These are phyloP conservation scores for Drosophila kuntzei DNA, from an alignment of 2,888 invertebrate species.

Conservation along the genomic window DNA sequence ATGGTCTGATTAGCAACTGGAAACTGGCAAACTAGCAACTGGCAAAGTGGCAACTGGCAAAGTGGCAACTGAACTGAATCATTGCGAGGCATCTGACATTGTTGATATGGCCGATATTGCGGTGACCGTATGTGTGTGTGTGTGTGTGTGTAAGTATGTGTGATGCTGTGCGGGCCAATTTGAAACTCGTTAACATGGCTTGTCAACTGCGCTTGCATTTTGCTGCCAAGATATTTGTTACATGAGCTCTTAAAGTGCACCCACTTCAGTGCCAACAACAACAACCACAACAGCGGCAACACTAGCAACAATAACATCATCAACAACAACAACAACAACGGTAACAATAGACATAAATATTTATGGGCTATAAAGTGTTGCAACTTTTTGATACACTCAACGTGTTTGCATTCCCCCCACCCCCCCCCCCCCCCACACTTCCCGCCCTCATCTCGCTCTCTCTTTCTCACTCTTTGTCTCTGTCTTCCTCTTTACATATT, in stretches of 20 bases:
- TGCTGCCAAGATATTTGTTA: slow-evolving; percentile 72
- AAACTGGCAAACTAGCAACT: slow-evolving; percentile 24
- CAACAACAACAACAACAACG: slow-evolving; percentile 14
- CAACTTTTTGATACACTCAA: slow-evolving; percentile 73
- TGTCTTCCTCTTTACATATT: not conserved
- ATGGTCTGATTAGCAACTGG: slow-evolving; percentile 51
- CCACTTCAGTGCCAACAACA: slow-evolving; percentile 29
- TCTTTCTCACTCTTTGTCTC: not conserved
- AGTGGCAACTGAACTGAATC: slow-evolving; percentile 35
- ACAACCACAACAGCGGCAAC: slow-evolving; percentile 7
- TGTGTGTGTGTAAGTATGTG: slow-evolving; percentile 11
- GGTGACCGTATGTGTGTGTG: not conserved
- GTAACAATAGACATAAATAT: slow-evolving; percentile 66
- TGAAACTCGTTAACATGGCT: slow-evolving; percentile 68
- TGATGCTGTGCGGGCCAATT: slow-evolving; percentile 56
- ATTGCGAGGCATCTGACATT: slow-evolving; percentile 14
- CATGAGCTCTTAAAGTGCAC: slow-evolving; percentile 47
- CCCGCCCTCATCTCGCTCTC: not conserved
- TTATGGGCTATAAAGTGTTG: slow-evolving; percentile 75
- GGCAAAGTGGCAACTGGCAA: slow-evolving; percentile 31
- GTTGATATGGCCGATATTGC: slow-evolving; percentile 1
- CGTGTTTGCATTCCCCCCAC: slow-evolving; percentile 8
- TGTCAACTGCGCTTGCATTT: slow-evolving; percentile 71
- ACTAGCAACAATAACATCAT: slow-evolving; percentile 26
- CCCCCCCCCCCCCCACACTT: no score